Conservation (phyloP, 2,797 vertebrate species). For the Leptoclinus maculatus region DNA sequence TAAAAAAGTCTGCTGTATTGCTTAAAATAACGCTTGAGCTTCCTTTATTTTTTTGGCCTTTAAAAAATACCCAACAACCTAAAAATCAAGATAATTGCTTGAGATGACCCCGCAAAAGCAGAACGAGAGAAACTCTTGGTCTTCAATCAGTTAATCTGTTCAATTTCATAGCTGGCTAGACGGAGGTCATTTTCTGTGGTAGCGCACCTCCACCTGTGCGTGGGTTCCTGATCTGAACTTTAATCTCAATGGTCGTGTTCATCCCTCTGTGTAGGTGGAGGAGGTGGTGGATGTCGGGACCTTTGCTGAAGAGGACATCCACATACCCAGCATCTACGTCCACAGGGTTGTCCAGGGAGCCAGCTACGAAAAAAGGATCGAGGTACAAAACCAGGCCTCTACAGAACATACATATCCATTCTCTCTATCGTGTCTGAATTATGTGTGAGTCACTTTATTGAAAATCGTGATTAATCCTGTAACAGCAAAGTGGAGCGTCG, state of each 20-base stretch:
- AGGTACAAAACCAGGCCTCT: conserved; percentile 84
- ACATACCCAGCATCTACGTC: conserved; percentile 96
- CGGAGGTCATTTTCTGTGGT: conserved; percentile 56
- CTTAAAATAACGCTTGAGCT: background rate
- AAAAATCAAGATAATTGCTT: background rate
- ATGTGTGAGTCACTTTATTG: background rate
- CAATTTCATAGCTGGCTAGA: conserved; percentile 36
- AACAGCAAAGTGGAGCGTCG: background rate
- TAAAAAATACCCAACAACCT: background rate
- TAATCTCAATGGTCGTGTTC: conserved; percentile 35
- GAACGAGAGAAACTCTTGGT: background rate
- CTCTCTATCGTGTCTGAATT: background rate
- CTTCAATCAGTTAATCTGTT: conserved; percentile 29
- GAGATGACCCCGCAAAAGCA: background rate
- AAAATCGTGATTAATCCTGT: background rate
- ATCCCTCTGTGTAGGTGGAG: conserved; percentile 88
- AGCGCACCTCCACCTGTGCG: conserved; percentile 23
- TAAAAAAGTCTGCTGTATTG: background rate
- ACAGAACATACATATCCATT: background rate
- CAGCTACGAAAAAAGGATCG: conserved; percentile 95
- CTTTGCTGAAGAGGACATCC: conserved; percentile 95
- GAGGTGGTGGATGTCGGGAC: conserved; percentile 95
- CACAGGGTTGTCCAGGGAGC: conserved; percentile 92
- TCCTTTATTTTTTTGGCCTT: too few relatives aligned
- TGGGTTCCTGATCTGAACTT: conserved; percentile 48